These are phyloP conservation scores for Phortica variegata DNA, from an alignment of 1,140 invertebrate species.

Conservation along the genomic window DNA sequence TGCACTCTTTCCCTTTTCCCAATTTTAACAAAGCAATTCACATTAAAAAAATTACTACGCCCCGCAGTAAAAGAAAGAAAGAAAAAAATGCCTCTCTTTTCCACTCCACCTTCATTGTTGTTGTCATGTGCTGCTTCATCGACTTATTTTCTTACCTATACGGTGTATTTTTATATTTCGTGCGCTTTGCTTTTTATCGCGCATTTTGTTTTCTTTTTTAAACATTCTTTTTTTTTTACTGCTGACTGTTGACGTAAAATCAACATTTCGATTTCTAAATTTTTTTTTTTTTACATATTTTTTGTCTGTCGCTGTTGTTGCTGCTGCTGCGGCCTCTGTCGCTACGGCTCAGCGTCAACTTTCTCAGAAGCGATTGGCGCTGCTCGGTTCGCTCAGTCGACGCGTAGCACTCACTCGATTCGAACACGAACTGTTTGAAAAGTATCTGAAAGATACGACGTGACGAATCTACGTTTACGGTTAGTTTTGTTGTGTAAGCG, in stretches of 20 bases:
- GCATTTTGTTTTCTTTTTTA: slow-evolving; percentile 29
- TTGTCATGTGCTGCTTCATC: slow-evolving; percentile 39
- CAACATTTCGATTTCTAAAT: slow-evolving; percentile 46
- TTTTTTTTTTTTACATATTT: slow-evolving; percentile 10
- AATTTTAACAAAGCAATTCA: too few species aligned
- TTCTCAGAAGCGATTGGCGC: slow-evolving; percentile 13
- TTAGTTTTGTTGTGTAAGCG: slow-evolving; percentile 25
- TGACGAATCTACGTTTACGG: slow-evolving; percentile 40
- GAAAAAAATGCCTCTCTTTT: too few species aligned
- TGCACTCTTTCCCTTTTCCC: too few species aligned
- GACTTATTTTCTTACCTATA: not conserved
- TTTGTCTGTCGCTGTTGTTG: slow-evolving; percentile 29
- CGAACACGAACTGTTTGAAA: slow-evolving; percentile 42
- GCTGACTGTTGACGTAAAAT: slow-evolving; percentile 9
- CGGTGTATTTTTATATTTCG: slow-evolving; percentile 12
- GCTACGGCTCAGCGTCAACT: slow-evolving; percentile 13
- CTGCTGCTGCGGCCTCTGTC: slow-evolving; percentile 3
- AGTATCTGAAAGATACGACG: slow-evolving; percentile 44
- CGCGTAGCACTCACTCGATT: slow-evolving; percentile 39
- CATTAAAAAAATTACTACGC: too few species aligned
- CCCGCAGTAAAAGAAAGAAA: too few species aligned
- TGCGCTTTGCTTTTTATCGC: slow-evolving; percentile 28
- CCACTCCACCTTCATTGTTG: too few species aligned
- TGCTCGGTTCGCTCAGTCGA: slow-evolving; percentile 39
- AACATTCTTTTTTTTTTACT: not conserved